A percentile compares a stretch with the other conserved stretches of the same genome.
These are phyloP conservation scores for Nyctalus aviator DNA, from an alignment of 2,797 vertebrate species.

Conservation along the genomic window DNA sequence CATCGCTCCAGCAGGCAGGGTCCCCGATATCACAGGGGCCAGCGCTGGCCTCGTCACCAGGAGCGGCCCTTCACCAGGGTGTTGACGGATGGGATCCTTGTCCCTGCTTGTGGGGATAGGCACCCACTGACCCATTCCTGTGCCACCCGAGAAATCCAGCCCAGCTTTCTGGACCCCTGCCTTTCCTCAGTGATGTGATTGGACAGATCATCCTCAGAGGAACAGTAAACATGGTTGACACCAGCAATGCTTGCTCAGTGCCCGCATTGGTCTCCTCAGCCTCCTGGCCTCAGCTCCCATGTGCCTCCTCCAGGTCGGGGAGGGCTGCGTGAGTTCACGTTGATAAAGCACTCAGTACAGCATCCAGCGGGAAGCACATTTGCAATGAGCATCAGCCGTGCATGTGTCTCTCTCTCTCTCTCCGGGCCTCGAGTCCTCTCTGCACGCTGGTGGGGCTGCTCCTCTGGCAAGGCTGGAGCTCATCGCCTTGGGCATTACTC, in stretches of 20 bases:
- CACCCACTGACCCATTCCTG: accelerated
- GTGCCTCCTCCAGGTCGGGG: too few relatives aligned
- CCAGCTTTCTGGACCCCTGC: neutral
- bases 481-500: too few relatives aligned
- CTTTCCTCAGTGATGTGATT: neutral
- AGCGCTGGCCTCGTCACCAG: neutral
- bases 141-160: neutral
- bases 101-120: neutral
- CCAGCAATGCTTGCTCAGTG: accelerated
- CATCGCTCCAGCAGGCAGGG: neutral
- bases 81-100: neutral
- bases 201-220: neutral
- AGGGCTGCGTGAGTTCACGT: accelerated
- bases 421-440: accelerated
- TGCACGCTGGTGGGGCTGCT: neutral
- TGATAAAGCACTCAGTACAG: accelerated
- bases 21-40: neutral
- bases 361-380: accelerated
- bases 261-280: too few relatives aligned
- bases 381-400: accelerated
- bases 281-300: too few relatives aligned
- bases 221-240: neutral
- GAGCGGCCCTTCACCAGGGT: neutral
- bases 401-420: accelerated
- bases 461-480: neutral